Base-by-base conservation (phyloP, 2,113 vertebrate genomes). In the Hydropotes inermis region DNA sequence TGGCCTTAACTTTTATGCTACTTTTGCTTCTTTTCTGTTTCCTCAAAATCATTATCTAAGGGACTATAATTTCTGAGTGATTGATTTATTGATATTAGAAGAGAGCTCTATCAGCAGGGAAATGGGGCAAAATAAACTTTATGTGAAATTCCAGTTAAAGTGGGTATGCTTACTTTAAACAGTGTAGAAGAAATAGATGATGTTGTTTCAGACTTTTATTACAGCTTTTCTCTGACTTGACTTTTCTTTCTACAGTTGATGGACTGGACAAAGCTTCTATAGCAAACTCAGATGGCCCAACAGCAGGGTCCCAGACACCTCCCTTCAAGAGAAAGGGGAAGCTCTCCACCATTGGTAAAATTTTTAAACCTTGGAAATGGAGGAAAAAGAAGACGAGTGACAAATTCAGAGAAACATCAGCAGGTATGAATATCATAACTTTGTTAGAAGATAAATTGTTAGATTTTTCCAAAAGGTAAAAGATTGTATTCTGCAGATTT, bases 311-410 rank as follows among this genome's bases (percentile, higher is more conserved):
- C 95, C 99, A 99, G 97, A 99, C 99, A 36, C 99, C 99, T 11
- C 99, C 99, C 70, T 99, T 99, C 98, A 99, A 99, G 98, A 99
- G 99, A 96, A 99, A 99, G 97, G 99, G 99, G 78, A 99, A 99
- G 97, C 99, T 99, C 79, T 99, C 99, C 4, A 99, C 99, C 67
- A 98, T 99, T 30, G 99, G 99, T 21, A 99, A 99, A 98, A 99
- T 99, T 94, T 99, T 99, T 98, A 99, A 99, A 98, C 99, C 99
- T 78, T 99, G 99, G 99, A 99, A 99, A 98, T 99, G 99, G 99
- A 99, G 99, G 96, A 99, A 99, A 98, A 99, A 99, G 99, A 99
- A 99, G 98, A 99, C 99, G 39, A 99, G 99, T 74, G 99, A 99
- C 97, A 99, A 99, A 99, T 99, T 99, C 98, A 99, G 99, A 98